phyloP scores from a whole-genome alignment of 2,888 invertebrate genomes.

The Eupsilia transversa region DNA sequence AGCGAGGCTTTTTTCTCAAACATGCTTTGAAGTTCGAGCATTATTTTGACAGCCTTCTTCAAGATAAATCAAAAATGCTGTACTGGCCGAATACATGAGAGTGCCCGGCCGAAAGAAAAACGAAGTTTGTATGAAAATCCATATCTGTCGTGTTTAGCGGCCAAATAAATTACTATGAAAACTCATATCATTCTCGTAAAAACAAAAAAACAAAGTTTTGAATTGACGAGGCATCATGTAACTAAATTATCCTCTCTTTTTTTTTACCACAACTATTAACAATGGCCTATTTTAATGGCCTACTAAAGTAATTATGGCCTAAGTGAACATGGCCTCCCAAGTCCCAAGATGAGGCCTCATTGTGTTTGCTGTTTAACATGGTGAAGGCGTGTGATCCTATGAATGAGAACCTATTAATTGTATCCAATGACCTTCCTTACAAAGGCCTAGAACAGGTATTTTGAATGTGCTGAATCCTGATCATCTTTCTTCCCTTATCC shows the following conservation, averaged over 20 bases:
- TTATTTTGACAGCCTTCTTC: no score
- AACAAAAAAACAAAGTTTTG: not conserved
- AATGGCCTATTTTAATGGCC: constrained; percentile 16
- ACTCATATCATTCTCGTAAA: no score
- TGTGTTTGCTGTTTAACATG: constrained; percentile 4
- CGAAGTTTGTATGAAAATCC: no score
- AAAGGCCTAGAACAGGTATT: not conserved
- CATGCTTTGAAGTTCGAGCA: no score
- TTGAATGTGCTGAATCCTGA: not conserved
- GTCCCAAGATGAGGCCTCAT: constrained; percentile 11
- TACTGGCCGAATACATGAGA: no score
- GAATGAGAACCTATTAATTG: constrained; percentile 12
- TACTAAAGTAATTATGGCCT: not conserved
- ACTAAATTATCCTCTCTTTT: not conserved
- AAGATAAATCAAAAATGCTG: no score
- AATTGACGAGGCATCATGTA: not conserved
- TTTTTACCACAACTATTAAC: not conserved
- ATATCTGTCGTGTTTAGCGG: no score
- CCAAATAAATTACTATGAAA: no score
- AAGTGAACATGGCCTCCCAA: not conserved
- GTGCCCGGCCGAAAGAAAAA: no score
- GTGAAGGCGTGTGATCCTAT: constrained; percentile 23
- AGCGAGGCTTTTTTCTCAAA: no score
- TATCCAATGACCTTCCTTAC: not conserved
- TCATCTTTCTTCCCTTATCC: not conserved